phyloP scores from a whole-genome alignment of 1,140 invertebrate genomes.

The Sesamia nonagrioides region DNA sequence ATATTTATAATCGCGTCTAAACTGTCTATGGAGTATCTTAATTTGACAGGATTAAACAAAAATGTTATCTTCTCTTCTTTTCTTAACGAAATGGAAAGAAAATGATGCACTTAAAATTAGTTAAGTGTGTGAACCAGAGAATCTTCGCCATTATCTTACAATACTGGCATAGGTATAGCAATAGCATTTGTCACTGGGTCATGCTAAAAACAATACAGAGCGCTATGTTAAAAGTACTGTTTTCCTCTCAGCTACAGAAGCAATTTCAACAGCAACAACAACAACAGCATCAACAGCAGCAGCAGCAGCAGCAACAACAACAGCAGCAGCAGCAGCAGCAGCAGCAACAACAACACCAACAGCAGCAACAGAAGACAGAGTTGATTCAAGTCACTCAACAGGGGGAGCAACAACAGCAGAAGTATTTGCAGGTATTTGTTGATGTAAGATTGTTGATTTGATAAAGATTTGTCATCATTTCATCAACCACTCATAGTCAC shows the following conservation, averaged over 20 bases:
- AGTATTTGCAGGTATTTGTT: constrained; percentile 78
- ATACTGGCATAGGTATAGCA: not conserved
- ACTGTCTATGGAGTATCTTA: too few species aligned
- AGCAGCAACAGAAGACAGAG: constrained; percentile 74
- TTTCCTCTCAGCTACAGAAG: constrained; percentile 69
- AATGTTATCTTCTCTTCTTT: too few species aligned
- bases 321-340: constrained; percentile 67
- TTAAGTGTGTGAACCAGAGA: too few species aligned
- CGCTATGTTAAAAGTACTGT: not conserved
- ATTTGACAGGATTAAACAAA: too few species aligned
- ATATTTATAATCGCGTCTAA: too few species aligned
- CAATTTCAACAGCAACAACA: constrained; percentile 75
- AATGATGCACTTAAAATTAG: not conserved
- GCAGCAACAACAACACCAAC: constrained; percentile 68
- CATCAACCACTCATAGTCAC: not conserved
- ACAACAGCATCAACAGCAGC: constrained; percentile 74
- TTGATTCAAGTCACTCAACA: constrained; percentile 80
- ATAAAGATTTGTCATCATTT: not conserved
- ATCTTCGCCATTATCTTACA: too few species aligned
- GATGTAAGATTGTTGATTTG: not conserved
- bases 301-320: constrained; percentile 73
- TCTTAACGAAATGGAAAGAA: too few species aligned
- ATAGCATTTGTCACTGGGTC: not conserved
- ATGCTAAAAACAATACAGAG: not conserved
- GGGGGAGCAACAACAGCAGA: constrained; percentile 82